Evolutionary conservation across 2,797 vertebrate species (phyloP), one percentile per base, ranked within the genome.

Genomic region (Chanos chanos): DNA sequence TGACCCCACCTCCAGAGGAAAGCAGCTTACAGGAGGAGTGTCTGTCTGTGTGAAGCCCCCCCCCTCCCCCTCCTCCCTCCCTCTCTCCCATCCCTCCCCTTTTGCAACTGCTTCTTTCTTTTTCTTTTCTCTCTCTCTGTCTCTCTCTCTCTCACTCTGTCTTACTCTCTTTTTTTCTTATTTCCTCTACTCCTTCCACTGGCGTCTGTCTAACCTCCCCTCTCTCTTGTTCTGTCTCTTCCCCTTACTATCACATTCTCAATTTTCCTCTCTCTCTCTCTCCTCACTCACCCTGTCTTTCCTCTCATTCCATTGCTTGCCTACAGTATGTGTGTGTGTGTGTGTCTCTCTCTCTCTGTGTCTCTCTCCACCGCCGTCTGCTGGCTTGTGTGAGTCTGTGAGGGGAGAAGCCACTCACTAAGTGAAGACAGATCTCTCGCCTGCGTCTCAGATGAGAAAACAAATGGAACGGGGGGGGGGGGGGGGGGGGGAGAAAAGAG

Each of bases 11-110:
- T 85, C 83, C 78, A 85, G 88, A 89, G 85, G 82, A 89, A 88
- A 89, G 86, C 88, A 86, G 87, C 89, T 90, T 89, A 89, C 84
- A 88, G 63, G 81, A 85, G 74, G 78, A 88, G 81, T 83, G 81
- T 71, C 73, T 80, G 84, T 87, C 85, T 86, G 77, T 77, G 78
- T 81, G 84, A 83, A 51, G 83, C 77, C 77, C 78, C 47, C 44
- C 15, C 24, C 4, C 41, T 25, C 64, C 24, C 9, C 66, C 73
- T 68, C 62, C 50, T 47, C 60, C 64, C 64, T 47, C 10, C 51
- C 61, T 72, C 41, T 71, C 62, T 56, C 24, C 65, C 61, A 66
- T 65, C 68, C 67, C 71, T 22, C 33, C 8, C 34, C 16, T 50
- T 18, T 33, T 27, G 41, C 19, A 40, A 2, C 51, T 8, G 37